Conservation (phyloP, 1,140 invertebrate genomes). For the Platorchestia sp. region DNA sequence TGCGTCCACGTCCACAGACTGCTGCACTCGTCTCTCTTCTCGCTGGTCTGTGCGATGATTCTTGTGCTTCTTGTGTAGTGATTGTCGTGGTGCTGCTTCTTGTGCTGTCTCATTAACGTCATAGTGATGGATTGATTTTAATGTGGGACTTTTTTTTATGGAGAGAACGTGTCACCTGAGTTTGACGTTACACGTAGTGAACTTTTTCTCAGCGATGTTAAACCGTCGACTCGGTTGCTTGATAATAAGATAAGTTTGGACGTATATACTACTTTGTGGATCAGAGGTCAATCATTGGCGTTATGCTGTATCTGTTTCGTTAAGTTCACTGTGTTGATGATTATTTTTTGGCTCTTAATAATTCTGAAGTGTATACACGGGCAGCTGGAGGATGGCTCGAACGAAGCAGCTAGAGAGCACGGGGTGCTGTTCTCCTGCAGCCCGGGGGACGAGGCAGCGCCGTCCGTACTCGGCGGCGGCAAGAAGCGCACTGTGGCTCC, state of each 20-base stretch:
- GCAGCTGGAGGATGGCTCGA: background rate
- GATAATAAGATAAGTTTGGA: no score
- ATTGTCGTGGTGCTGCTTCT: background rate
- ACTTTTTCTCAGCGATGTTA: no score
- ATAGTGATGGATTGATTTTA: no score
- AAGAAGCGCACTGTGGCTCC: conserved; percentile 64
- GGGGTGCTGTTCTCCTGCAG: conserved; percentile 70
- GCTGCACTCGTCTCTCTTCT: conserved; percentile 67
- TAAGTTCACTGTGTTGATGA: no score
- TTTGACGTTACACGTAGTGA: no score
- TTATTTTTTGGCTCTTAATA: no score
- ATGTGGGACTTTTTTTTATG: no score
- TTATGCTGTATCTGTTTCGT: background rate
- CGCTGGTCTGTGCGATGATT: conserved; percentile 67
- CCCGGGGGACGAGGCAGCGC: conserved; percentile 49
- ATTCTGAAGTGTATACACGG: no score
- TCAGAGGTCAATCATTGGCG: background rate
- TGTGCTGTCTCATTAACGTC: no score
- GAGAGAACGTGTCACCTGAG: no score
- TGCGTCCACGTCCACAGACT: conserved; percentile 70
- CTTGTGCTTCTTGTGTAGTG: background rate
- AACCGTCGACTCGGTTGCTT: no score
- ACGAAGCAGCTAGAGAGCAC: conserved; percentile 68
- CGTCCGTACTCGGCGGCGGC: conserved; percentile 60
- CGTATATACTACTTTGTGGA: no score